Conservation (phyloP, 2,113 vertebrate genomes). For the Caranx melampygus region DNA sequence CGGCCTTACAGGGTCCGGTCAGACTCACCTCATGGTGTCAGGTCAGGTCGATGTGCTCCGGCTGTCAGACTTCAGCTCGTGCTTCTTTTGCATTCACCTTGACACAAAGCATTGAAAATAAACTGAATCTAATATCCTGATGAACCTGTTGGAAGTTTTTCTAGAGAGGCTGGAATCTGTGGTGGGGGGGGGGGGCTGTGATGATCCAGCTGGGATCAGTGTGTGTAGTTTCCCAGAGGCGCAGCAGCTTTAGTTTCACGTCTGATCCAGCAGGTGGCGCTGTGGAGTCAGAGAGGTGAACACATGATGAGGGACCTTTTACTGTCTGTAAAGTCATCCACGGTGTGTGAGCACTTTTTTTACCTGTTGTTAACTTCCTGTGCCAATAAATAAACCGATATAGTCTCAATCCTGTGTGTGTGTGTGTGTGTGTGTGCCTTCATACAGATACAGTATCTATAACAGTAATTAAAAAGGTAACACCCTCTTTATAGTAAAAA, state of each 20-base stretch:
- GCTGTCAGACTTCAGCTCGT: neutral
- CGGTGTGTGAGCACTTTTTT: constrained; percentile 19
- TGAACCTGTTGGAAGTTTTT: neutral
- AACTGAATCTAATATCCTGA: too few species aligned
- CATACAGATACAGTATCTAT: too few species aligned
- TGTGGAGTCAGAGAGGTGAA: neutral
- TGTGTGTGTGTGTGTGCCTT: too few species aligned
- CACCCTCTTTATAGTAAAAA: too few species aligned
- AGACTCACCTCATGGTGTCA: too few species aligned
- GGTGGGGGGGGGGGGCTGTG: too few species aligned
- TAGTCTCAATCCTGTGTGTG: constrained; percentile 29
- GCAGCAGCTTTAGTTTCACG: neutral
- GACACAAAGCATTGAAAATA: too few species aligned
- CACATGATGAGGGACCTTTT: neutral
- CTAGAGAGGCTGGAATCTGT: too few species aligned
- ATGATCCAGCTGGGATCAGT: too few species aligned
- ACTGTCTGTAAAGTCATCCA: constrained; percentile 1
- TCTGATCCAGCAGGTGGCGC: constrained; percentile 7
- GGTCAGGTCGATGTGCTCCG: neutral
- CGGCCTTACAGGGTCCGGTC: too few species aligned
- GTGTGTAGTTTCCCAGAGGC: neutral
- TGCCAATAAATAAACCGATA: constrained; percentile 56
- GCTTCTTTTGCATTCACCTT: neutral
- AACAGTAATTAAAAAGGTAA: too few species aligned
- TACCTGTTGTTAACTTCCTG: constrained; percentile 3